Evolutionary conservation across 37 sponge, comb jelly and placozoan genomes (phyloP), one percentile per base, ranked within the genome.

Genomic region (Ephydatia muelleri): DNA sequence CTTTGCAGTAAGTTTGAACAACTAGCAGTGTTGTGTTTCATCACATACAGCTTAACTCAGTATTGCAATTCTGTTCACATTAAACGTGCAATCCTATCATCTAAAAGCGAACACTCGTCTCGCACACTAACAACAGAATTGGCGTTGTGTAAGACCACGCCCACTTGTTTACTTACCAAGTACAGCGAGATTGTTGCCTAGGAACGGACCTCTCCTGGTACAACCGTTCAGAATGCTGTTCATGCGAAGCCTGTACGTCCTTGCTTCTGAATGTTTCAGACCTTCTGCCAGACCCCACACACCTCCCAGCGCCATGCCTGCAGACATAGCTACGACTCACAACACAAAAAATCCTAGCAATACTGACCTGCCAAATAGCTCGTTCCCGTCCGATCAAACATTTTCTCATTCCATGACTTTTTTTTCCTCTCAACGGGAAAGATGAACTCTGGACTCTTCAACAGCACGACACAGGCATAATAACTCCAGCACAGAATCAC

Each of bases 171-270:
- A 9, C 92, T 77, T 64, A 93, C 94, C 90, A 2, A 93, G 72
- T 36, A 93, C 91, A 36, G 88, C 94, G 0, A 83, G 33, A 23
- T 71, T 93, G 82, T 93, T 93, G 3, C 76, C 94, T 35, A 90
- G 72, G 81, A 90, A 93, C 0, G 94, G 94, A 31, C 94, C 94
- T 84, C 94, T 83, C 67, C 91, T 64, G 27, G 94, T 89, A 30
- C 82, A 69, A 21, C 94, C 88, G 65, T 93, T 93, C 5, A 93
- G 22, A 0, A 95, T 39, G 26, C 72, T 78, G n/a, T 80, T 95
- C 25, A 69, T 35, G 32, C 87, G 83, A 70, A 87, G 43, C 23
- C 84, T 87, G 12, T 19, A 5, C 0, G 81, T 89, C 21, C 28
- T 67, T 1, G 81, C 93, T 35, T 83, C 89, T 0, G 70, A 65